A percentile compares a stretch with the other conserved stretches of the same genome.
Conservation (phyloP, 1,140 invertebrate genomes). For the Zaprionus lachaisei region DNA sequence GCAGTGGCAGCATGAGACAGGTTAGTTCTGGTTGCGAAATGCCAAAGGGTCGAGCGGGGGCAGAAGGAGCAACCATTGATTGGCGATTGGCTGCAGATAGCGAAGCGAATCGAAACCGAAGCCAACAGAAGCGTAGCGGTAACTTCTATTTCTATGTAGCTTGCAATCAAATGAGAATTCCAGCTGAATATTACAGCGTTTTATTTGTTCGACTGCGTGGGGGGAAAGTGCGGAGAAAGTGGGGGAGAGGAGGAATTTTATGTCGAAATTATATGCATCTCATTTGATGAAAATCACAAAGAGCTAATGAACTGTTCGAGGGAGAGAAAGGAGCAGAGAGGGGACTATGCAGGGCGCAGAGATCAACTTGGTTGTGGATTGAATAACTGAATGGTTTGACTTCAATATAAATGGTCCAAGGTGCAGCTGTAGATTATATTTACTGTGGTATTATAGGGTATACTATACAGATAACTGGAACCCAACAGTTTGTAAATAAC, state of each 20-base stretch:
- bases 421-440: not conserved
- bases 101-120: conserved; percentile 15
- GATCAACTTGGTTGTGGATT: not conserved
- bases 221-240: not conserved
- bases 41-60: not conserved
- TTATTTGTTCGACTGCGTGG: conserved; percentile 16
- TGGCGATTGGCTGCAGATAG: conserved; percentile 39
- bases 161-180: conserved; percentile 49
- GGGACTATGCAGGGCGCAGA: not conserved
- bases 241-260: not conserved
- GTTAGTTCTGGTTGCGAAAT: conserved; percentile 12
- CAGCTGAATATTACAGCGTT: conserved; percentile 33
- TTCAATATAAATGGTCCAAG: not conserved
- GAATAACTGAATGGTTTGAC: not conserved
- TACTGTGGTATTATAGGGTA: not conserved
- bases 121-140: not conserved
- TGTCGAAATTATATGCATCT: conserved; percentile 6
- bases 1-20: conserved; percentile 18
- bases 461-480: too few relatives aligned
- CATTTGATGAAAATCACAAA: conserved; percentile 10
- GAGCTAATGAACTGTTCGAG: conserved; percentile 6
- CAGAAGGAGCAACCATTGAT: conserved; percentile 24
- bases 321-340: not conserved
- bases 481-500: too few relatives aligned
- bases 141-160: conserved; percentile 31